These are phyloP conservation scores for Drosophila punjabiensis DNA, from an alignment of 1,140 invertebrate species.

Conservation along the genomic window DNA sequence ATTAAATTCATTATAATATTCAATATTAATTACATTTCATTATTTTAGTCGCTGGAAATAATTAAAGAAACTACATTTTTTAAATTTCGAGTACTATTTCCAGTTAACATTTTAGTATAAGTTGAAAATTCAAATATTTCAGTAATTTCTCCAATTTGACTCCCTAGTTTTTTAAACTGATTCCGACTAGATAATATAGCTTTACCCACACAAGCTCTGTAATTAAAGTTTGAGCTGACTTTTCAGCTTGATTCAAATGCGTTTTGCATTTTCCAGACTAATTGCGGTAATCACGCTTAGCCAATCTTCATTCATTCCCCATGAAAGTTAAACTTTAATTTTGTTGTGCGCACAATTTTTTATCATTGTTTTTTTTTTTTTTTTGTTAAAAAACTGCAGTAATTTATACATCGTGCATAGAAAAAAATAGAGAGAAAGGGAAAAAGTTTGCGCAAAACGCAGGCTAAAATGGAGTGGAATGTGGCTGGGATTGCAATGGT, in stretches of 20 bases:
- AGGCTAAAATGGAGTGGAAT: constrained; percentile 19
- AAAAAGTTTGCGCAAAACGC: constrained; percentile 64
- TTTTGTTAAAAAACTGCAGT: constrained; percentile 77
- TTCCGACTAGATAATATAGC: constrained; percentile 1
- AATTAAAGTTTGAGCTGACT: constrained; percentile 30
- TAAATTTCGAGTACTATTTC: not conserved
- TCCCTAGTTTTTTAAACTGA: not conserved
- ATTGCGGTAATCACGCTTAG: constrained; percentile 63
- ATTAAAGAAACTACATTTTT: not conserved
- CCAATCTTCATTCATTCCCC: constrained; percentile 25
- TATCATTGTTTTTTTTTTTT: constrained; percentile 77
- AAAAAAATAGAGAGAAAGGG: constrained; percentile 25
- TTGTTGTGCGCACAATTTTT: constrained; percentile 68
- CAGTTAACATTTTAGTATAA: not conserved
- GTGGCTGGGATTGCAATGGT: not conserved
- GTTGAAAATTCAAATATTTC: not conserved
- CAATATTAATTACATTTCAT: not conserved
- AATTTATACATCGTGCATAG: constrained; percentile 70
- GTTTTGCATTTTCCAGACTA: constrained; percentile 64
- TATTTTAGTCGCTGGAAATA: not conserved
- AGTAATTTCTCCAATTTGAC: no score
- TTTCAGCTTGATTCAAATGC: constrained; percentile 10
- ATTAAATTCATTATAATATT: no score
- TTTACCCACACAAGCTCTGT: not conserved
- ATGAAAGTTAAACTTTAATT: constrained; percentile 55